These are phyloP conservation scores for Acanthis flammea DNA, from an alignment of 2,797 vertebrate species.

Conservation along the genomic window DNA sequence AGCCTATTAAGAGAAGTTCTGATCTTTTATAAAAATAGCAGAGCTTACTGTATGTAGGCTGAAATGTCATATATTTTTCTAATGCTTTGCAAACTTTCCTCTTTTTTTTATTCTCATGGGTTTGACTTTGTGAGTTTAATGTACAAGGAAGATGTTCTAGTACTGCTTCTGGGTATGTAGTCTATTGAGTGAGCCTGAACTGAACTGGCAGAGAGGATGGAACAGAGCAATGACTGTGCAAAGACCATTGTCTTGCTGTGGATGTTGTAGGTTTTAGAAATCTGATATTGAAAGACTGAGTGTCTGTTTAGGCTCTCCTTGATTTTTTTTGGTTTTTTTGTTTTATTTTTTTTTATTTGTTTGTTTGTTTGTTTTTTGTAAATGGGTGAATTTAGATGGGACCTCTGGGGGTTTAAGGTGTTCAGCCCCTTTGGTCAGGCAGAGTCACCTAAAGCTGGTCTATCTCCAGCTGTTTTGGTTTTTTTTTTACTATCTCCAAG, in stretches of 20 bases:
- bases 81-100: not conserved
- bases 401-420: not conserved
- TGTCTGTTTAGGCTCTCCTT: not conserved
- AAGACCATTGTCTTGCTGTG: not conserved
- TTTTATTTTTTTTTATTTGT: not conserved
- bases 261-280: not conserved
- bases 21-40: not conserved
- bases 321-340: not conserved
- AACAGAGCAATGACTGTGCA: not conserved
- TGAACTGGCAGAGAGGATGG: not conserved
- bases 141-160: not conserved
- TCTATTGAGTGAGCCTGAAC: not conserved
- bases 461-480: not conserved
- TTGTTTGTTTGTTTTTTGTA: no score
- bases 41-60: not conserved
- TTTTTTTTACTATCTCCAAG: not conserved
- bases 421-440: not conserved
- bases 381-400: not conserved
- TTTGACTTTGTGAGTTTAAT: not conserved
- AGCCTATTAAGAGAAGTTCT: not conserved
- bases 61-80: not conserved
- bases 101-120: not conserved
- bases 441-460: not conserved
- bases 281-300: not conserved
- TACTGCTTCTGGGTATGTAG: not conserved